Evolutionary conservation across 2,797 vertebrate species (phyloP), one percentile per base, ranked within the genome.

Genomic region (Onychomys leucogaster): DNA sequence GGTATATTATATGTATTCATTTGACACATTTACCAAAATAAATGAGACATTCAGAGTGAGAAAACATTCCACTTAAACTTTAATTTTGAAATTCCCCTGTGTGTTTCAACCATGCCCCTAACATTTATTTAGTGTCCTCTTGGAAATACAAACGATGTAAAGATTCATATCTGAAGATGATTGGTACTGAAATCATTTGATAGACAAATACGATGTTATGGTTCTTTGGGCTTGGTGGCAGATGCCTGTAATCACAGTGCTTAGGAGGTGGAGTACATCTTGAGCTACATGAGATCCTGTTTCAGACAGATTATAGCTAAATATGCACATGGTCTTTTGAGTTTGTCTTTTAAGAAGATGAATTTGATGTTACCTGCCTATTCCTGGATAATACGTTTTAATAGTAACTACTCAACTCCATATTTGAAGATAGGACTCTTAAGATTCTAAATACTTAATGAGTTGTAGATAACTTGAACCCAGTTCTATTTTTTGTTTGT

Each of bases 351-450:
- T 23, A 86, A 61, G 78, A 88, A 88, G 85, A 80, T 61, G 12
- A 46, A 63, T 90, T 82, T 32, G 71, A 41, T 87, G 2, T 37
- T 52, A 21, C 52, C 65, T 81, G 27, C 13, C 0, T 37, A 67
- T 61, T 76, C 49, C 55, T 89, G 12, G 76, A 2, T 37, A 87
- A 83, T 71, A n/a, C 46, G 16, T 46, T 57, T 34, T 57, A 78
- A 78, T 34, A 29, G 43, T 90, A 85, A 81, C 49, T 80, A 41
- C 43, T 90, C 14, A 88, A 92, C 52, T 97, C 7, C 4, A 0
- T 78, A 37, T 89, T 95, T 97, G 55, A 16, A 95, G 46, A 55
- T 82, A 73, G 25, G 63, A 5, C 65, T 89, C 57, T 91, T 77
- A 96, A 67, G 91, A 80, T 41, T 61, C 27, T 82, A 75, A 84